These are phyloP conservation scores for Ariolimax columbianus DNA, from an alignment of 2,888 invertebrate species.

Conservation along the genomic window DNA sequence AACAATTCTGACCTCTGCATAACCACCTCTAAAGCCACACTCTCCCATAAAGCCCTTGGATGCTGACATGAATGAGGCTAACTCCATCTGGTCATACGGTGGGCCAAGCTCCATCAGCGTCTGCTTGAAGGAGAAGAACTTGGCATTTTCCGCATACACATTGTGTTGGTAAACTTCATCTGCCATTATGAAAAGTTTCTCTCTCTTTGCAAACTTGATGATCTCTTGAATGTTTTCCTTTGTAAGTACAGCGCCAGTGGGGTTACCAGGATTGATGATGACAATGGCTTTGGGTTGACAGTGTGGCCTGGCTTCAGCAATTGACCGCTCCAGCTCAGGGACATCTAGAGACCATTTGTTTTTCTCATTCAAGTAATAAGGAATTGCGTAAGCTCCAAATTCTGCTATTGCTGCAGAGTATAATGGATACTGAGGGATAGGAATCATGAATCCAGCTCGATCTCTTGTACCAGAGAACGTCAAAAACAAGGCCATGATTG, in stretches of 20 bases:
- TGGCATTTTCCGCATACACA: constrained; percentile 90
- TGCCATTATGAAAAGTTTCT: constrained; percentile 87
- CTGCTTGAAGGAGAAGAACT: constrained; percentile 97
- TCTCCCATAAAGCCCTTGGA: constrained; percentile 90
- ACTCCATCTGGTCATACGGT: constrained; percentile 90
- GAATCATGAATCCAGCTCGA: constrained; percentile 92
- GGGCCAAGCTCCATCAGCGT: constrained; percentile 92
- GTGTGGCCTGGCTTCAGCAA: constrained; percentile 82
- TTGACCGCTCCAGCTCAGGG: constrained; percentile 88
- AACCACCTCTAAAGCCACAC: constrained; percentile 97
- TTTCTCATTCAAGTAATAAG: constrained; percentile 89
- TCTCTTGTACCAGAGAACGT: constrained; percentile 68
- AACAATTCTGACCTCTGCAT: constrained; percentile 86
- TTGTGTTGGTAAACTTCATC: constrained; percentile 93
- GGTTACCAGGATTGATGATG: constrained; percentile 99
- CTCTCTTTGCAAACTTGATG: constrained; percentile 92
- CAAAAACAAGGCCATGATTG: constrained; percentile 84
- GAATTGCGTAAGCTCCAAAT: constrained; percentile 85
- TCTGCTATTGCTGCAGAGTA: constrained; percentile 97
- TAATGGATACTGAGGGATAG: constrained; percentile 98
- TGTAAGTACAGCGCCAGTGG: constrained; percentile 91
- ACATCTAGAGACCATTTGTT: constrained; percentile 90
- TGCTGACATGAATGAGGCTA: constrained; percentile 97
- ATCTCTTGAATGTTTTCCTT: constrained; percentile 92
- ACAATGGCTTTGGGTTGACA: constrained; percentile 91